Base-by-base conservation (phyloP, 2,888 invertebrate species). In the Nymphalis polychloros region DNA sequence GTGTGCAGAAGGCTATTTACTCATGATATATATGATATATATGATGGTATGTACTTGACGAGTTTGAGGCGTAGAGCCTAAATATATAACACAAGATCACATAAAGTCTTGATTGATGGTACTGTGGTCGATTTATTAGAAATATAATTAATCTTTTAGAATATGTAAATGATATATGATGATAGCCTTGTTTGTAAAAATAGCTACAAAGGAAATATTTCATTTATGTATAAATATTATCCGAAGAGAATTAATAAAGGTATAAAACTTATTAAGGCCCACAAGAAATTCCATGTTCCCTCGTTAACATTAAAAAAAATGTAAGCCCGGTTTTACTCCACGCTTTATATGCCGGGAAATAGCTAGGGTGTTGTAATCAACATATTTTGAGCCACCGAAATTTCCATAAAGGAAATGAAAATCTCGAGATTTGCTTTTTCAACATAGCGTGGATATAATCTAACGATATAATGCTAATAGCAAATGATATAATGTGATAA, bases 391-490 rank as follows among this genome's bases (percentile, higher is more conserved):
- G 49, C 49, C 41, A 52, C 31, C 27, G 23, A 61, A 48, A 61
- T 61, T 66, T 61, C 31, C 60, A 47, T 61, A 48, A 53, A 48
- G n/a, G 60, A 66, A 66, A 55, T 66, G 60, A 66, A 60, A 64
- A 65, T 60, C 59, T 52, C 52, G 46, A 60, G 19, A 27, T 60
- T 60, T 65, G 49, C 46, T 52, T 65, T 35, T 50, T 52, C 53
- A 27, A 49, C 41, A 41, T 1, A 2, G 4, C 41, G 41, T 13
- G 13, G 41, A 13, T 13, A 41, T 10, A 41, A 41, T 41, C 41
- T 41, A 41, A 41, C 27, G 27, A 31, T n/a, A n/a, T n/a, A n/a
- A n/a, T n/a, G n/a, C n/a, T n/a, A n/a, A n/a, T 31, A 31, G 27
- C 27, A 6, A 31, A 31, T 31, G 27, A 31, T 31, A 31, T 31